Base-by-base conservation (phyloP, 2,888 invertebrate species). In the Polietes domitor region DNA sequence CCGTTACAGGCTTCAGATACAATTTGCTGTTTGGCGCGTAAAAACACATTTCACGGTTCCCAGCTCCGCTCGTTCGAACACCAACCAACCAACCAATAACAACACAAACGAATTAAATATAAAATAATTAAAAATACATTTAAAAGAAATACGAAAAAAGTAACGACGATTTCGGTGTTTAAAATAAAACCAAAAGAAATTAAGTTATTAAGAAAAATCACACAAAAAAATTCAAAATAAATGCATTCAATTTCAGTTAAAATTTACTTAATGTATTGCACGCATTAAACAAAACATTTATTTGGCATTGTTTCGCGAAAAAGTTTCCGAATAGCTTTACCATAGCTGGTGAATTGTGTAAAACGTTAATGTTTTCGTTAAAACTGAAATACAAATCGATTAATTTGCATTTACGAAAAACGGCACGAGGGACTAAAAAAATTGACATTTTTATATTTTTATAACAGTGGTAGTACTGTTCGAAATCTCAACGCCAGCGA, bases 1-100 rank as follows among this genome's bases (percentile, higher is more conserved):
- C 77, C 83, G 88, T 87, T 86, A 83, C 83, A 85, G 81, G 83
- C 85, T 83, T 83, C 88, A 89, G 89, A 90, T 89, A 89, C 89
- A 87, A 88, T 89, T 86, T 88, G 86, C 86, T 83, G 87, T 87
- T 89, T 87, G 87, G 82, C 89, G 89, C 89, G 89, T 87, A 86
- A 86, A 87, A 88, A 89, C 88, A 86, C 88, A 84, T 28, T 37
- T 50, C 19, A 28, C 80, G 82, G 84, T 72, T 80, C 80, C 85
- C 86, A 83, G 74, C 85, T 78, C 70, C 80, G 79, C 53, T n/a
- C n/a, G n/a, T n/a, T n/a, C n/a, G 77, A 74, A 61, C 37, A 7
- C 12, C 21, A 43, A 41, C 9, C 37, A 63, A 37, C 12, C 0
- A 26, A 10, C 2, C 15, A 19, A 58, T 5, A 24, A 58, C 58